Base-by-base conservation (phyloP, 2,113 vertebrate species). In the Actinemys pallida region DNA sequence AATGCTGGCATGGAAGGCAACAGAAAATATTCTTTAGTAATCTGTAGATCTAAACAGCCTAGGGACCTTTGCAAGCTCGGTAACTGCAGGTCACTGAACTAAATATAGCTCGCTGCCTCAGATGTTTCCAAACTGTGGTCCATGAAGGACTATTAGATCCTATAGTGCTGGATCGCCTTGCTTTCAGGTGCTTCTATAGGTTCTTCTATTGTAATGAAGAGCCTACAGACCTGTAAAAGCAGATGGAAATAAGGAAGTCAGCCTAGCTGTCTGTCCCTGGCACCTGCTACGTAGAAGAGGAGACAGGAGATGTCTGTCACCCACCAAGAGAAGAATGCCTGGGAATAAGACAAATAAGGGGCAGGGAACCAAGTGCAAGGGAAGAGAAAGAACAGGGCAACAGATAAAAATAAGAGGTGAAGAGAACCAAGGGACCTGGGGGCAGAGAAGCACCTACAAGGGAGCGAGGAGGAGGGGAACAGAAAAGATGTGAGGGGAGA, bases 81-180 rank as follows among this genome's bases (percentile, higher is more conserved):
- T 56, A 56, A 56, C 24, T 25, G 10, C 54, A 56, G 24, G 10
- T 56, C 24, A 56, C 54, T 56, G 54, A 25, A 56, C 24, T 56
- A 56, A 56, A 56, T 56, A 56, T 56, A 25, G 54, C 54, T 56
- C 24, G 24, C 8, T 56, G 25, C 24, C 24, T 25, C 54, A 24
- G 24, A 65, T 14, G 6, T 65, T 65, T 16, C 47, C 78, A 87
- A 93, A 93, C 39, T 13, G 83, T 39, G 92, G 22, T 65, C 27
- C 5, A 45, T 88, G 56, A 94, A 2, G 87, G 47, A 92, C 89
- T 86, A 94, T 31, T 72, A 87, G 27, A 94, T 80, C 76, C 35
- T 14, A 65, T 87, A 47, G 13, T 78, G 49, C 56, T 94, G 81
- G 90, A 42, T 93, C 31, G 83, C 62, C 27, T 11, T 79, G n/a